phyloP scores from a whole-genome alignment of 2,113 vertebrate species.

The Pterocles orientalis region DNA sequence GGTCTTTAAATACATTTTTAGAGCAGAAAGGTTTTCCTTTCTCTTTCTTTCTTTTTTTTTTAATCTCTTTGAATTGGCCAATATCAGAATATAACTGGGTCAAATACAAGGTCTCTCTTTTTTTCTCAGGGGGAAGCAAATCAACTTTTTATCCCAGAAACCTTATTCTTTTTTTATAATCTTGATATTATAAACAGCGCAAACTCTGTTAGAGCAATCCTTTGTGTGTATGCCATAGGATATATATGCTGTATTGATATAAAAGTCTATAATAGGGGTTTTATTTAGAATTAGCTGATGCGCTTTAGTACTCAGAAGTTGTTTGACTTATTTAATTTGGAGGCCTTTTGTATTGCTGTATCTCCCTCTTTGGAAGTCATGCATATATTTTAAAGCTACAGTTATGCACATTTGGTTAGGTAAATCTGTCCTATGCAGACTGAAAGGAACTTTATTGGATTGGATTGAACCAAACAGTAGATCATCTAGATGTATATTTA shows the following conservation, averaged over 20 bases:
- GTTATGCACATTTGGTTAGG: constrained; percentile 77
- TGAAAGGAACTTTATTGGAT: constrained; percentile 72
- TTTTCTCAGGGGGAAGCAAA: constrained; percentile 71
- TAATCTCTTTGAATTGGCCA: constrained; percentile 32
- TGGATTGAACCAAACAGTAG: constrained; percentile 58
- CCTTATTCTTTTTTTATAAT: constrained; percentile 83
- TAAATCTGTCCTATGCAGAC: constrained; percentile 76
- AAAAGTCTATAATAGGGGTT: constrained; percentile 75
- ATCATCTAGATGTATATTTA: constrained; percentile 75
- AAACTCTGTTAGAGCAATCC: constrained; percentile 76
- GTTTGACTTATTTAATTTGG: constrained; percentile 80
- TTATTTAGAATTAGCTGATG: constrained; percentile 83
- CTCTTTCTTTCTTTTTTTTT: not conserved
- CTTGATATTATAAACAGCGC: constrained; percentile 75
- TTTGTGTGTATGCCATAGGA: constrained; percentile 74
- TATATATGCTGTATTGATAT: constrained; percentile 73
- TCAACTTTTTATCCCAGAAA: constrained; percentile 80
- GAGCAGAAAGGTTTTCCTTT: constrained; percentile 16
- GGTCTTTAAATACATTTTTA: constrained; percentile 57
- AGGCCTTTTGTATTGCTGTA: constrained; percentile 66
- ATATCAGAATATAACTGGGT: constrained; percentile 73
- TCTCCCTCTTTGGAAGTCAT: constrained; percentile 73
- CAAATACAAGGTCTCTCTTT: constrained; percentile 55
- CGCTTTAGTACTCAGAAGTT: constrained; percentile 77
- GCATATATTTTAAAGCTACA: constrained; percentile 76